Evolutionary conservation across 53 echinoderm and acorn worm species (phyloP).

Genomic region (Antedon mediterranea): DNA sequence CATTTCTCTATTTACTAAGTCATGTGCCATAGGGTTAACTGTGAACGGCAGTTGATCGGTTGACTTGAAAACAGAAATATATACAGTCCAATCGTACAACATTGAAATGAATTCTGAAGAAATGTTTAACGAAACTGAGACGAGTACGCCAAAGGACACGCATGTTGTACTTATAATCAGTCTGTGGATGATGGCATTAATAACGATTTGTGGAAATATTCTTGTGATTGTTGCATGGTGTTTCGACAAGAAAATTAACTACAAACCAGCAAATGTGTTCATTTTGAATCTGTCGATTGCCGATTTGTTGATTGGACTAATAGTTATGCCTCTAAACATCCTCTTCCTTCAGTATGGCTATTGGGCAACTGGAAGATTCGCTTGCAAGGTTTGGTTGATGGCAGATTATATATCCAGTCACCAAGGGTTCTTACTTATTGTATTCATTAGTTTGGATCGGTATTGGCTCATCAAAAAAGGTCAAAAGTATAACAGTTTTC

Average conservation of each 20-base stretch:
- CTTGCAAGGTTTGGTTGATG: conserved; percentile 17
- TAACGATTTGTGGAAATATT: conserved; percentile 9
- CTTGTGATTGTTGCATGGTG: conserved; percentile 16
- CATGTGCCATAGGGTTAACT: no score
- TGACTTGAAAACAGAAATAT: no score
- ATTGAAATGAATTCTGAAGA: no score
- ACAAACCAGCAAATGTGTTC: conserved; percentile 21
- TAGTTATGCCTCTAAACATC: conserved; percentile 16
- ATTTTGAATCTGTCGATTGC: conserved; percentile 25
- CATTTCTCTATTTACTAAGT: no score
- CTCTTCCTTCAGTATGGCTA: conserved; percentile 10
- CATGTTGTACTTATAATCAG: conserved; percentile 8
- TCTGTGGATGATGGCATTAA: conserved; percentile 15
- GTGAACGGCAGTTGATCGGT: no score
- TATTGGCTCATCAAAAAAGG: no score
- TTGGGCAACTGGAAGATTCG: conserved; percentile 23
- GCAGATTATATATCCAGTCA: conserved; percentile 4
- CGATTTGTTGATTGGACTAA: conserved; percentile 13
- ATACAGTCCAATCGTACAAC: no score
- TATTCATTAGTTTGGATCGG: conserved; percentile 26
- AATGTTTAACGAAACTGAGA: no score
- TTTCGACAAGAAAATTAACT: conserved; percentile 4
- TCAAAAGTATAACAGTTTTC: no score
- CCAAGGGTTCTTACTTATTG: conserved; percentile 10
- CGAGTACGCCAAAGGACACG: no score